phyloP scores from a whole-genome alignment of 2,888 invertebrate genomes.

The Yponomeuta cagnagella region DNA sequence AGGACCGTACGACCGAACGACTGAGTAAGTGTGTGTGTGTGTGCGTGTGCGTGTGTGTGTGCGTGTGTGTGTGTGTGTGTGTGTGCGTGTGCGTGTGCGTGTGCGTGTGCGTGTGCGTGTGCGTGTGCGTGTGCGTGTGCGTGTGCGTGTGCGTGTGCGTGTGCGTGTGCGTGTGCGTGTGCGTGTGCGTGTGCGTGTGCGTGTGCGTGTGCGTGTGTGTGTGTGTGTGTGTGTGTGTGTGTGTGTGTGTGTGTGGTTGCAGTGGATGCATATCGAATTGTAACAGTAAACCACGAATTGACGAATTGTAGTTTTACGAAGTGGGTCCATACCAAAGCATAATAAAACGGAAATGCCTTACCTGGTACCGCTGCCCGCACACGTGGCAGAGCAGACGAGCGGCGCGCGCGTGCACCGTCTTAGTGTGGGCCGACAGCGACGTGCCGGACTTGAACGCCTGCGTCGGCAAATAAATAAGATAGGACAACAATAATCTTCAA shows the following conservation, averaged over 20 bases:
- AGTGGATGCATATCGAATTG: too few relatives aligned
- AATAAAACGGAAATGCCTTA: not conserved
- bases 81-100: not conserved
- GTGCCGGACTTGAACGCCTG: constrained; percentile 69
- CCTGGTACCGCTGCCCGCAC: constrained; percentile 64
- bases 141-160: too few relatives aligned
- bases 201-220: too few relatives aligned
- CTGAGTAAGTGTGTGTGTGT: too few relatives aligned
- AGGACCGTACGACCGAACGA: too few relatives aligned
- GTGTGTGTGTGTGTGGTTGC: not conserved
- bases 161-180: too few relatives aligned
- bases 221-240: too few relatives aligned
- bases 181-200: not conserved
- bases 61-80: not conserved
- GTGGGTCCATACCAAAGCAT: too few relatives aligned
- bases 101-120: not conserved
- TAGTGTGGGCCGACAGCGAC: constrained; percentile 59
- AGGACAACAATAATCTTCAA: not conserved
- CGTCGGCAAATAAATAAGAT: constrained; percentile 2
- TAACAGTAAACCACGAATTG: too few relatives aligned
- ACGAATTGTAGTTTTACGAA: too few relatives aligned
- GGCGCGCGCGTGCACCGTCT: constrained; percentile 55
- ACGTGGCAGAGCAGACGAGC: constrained; percentile 61
- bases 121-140: too few relatives aligned
- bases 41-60: not conserved